phyloP scores from a whole-genome alignment of 2,888 invertebrate genomes.

The Perdita meconis region DNA sequence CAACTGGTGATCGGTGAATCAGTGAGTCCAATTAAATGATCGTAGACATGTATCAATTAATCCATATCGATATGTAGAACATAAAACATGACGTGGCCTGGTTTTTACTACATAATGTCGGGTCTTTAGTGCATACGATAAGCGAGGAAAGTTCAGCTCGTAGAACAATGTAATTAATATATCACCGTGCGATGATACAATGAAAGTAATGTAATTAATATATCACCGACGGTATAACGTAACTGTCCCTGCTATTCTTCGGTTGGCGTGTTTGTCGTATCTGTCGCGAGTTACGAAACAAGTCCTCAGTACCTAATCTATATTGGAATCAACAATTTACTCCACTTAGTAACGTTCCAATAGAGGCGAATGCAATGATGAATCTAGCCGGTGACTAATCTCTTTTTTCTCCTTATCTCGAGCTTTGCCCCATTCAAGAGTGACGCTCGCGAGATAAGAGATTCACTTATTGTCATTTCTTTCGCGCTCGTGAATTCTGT shows the following conservation, averaged over 20 bases:
- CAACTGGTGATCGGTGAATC: too few relatives aligned
- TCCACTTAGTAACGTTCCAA: constrained; percentile 11
- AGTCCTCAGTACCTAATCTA: constrained; percentile 30
- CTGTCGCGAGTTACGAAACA: constrained; percentile 29
- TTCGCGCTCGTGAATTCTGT: too few relatives aligned
- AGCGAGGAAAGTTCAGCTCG: too few relatives aligned
- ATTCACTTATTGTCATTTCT: not conserved
- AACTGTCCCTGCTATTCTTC: not conserved
- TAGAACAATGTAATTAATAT: too few relatives aligned
- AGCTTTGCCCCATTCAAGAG: constrained; percentile 5
- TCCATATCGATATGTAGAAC: too few relatives aligned
- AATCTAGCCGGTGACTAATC: constrained; percentile 20
- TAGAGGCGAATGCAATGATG: constrained; percentile 15
- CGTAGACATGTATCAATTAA: too few relatives aligned
- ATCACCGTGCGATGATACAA: too few relatives aligned
- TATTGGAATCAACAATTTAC: constrained; percentile 16
- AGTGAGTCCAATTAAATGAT: too few relatives aligned
- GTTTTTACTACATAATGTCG: too few relatives aligned
- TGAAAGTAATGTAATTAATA: not conserved
- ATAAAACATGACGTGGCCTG: too few relatives aligned
- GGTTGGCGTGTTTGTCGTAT: not conserved
- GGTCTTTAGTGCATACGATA: too few relatives aligned
- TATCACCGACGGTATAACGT: not conserved
- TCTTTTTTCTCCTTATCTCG: constrained; percentile 7
- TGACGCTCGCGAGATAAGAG: constrained; percentile 6